phyloP scores from a whole-genome alignment of 2,113 vertebrate species.

The Haplotaxodon microlepis region DNA sequence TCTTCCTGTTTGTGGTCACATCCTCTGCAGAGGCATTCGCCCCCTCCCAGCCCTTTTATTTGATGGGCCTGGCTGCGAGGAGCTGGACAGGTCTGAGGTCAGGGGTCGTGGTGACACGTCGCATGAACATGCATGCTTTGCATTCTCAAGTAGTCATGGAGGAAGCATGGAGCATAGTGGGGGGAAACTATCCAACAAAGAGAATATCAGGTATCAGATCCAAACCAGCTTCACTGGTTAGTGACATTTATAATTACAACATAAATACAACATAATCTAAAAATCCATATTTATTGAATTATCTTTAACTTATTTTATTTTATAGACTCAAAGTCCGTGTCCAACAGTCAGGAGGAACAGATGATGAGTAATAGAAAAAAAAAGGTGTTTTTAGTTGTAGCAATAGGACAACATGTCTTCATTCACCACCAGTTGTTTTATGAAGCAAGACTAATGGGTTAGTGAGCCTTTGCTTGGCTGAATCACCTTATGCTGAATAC shows the following conservation, averaged over 20 bases:
- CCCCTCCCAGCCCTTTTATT: not conserved
- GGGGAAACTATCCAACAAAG: not conserved
- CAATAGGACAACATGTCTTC: not conserved
- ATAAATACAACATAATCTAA: not conserved
- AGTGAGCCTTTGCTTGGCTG: not conserved
- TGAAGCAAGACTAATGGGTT: not conserved
- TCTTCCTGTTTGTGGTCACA: not conserved
- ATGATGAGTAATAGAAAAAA: not conserved
- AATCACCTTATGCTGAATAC: not conserved
- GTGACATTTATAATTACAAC: not conserved
- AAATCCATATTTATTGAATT: not conserved
- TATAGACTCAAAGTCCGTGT: not conserved
- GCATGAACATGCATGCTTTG: slow-evolving; percentile 18
- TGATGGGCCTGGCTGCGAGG: not conserved
- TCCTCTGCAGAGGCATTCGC: not conserved
- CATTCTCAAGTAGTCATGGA: slow-evolving; percentile 33
- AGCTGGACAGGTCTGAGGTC: slow-evolving; percentile 11
- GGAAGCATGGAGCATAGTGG: not conserved
- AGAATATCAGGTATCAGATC: not conserved
- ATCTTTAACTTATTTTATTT: not conserved
- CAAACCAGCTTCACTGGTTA: not conserved
- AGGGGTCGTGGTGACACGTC: slow-evolving; percentile 13
- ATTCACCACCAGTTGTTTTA: not conserved
- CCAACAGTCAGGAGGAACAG: accelerated
- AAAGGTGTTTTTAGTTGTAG: not conserved